Evolutionary conservation across 2,113 vertebrate genomes (phyloP).

Genomic region (Tricholaema leucomelas): DNA sequence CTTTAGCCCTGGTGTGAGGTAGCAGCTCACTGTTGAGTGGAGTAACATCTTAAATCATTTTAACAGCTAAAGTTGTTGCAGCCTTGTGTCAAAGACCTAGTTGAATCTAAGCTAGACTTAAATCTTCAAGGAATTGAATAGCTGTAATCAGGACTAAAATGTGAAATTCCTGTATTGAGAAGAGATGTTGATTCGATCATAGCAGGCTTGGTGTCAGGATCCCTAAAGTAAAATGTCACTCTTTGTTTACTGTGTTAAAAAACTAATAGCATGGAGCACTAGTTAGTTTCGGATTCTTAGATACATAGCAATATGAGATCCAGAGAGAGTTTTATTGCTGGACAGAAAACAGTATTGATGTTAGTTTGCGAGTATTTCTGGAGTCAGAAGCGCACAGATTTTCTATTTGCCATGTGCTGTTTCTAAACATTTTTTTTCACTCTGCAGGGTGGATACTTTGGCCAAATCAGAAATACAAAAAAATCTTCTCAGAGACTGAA

Average conservation of each 20-base stretch:
- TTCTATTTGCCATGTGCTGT: background rate
- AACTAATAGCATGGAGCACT: background rate
- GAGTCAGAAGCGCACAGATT: background rate
- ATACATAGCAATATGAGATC: background rate
- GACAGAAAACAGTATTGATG: background rate
- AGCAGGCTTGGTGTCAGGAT: background rate
- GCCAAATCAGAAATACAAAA: conserved; percentile 98
- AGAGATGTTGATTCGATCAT: background rate
- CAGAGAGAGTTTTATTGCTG: background rate
- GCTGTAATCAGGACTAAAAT: background rate
- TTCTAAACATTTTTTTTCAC: background rate
- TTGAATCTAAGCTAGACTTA: background rate
- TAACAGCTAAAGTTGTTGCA: background rate
- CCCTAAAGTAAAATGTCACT: background rate
- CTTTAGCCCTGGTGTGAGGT: background rate
- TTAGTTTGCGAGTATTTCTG: background rate
- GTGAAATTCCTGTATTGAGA: background rate
- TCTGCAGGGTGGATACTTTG: conserved; percentile 95
- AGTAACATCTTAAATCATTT: background rate
- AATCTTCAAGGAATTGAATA: background rate
- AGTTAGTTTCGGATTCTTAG: background rate
- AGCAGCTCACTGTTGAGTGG: background rate
- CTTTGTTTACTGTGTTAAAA: background rate
- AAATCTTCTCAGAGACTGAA: conserved; percentile 98
- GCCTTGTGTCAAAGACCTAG: background rate